A percentile compares a stretch with the other conserved stretches of the same genome.
Evolutionary conservation across 1,140 invertebrate species (phyloP).

Genomic region (Atta texana): DNA sequence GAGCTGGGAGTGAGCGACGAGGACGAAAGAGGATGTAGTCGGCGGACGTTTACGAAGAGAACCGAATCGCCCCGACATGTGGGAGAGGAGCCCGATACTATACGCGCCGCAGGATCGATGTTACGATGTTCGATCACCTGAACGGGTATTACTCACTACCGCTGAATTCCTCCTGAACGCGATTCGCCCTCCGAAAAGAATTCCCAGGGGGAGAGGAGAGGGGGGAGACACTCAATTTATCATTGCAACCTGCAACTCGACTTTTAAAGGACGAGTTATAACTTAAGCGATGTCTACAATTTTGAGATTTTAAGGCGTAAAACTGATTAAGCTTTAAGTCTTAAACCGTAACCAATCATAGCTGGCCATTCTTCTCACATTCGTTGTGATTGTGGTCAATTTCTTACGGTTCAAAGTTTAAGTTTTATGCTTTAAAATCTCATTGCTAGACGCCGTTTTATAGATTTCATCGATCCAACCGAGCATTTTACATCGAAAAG

Average conservation of each 20-base stretch:
- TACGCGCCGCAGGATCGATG: constrained; percentile 64
- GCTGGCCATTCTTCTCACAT: too few species aligned
- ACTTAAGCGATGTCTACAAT: too few species aligned
- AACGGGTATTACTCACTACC: constrained; percentile 45
- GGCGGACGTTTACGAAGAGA: constrained; percentile 78
- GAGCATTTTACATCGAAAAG: background rate
- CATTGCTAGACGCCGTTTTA: too few species aligned
- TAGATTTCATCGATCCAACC: background rate
- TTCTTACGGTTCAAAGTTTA: too few species aligned
- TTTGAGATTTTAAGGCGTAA: too few species aligned
- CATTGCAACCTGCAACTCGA: background rate
- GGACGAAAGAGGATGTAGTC: constrained; percentile 78
- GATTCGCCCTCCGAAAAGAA: background rate
- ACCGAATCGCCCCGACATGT: constrained; percentile 73
- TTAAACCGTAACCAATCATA: too few species aligned
- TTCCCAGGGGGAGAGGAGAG: background rate
- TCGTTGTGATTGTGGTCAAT: too few species aligned
- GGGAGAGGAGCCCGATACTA: constrained; percentile 64
- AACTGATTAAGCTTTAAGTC: too few species aligned
- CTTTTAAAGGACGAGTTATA: background rate
- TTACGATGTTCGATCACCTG: constrained; percentile 74
- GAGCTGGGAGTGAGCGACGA: constrained; percentile 55
- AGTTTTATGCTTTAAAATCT: too few species aligned
- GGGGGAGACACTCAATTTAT: background rate
- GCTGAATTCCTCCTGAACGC: background rate